phyloP scores from a whole-genome alignment of 2,888 invertebrate genomes.

The Aleiodes leptofemur region DNA sequence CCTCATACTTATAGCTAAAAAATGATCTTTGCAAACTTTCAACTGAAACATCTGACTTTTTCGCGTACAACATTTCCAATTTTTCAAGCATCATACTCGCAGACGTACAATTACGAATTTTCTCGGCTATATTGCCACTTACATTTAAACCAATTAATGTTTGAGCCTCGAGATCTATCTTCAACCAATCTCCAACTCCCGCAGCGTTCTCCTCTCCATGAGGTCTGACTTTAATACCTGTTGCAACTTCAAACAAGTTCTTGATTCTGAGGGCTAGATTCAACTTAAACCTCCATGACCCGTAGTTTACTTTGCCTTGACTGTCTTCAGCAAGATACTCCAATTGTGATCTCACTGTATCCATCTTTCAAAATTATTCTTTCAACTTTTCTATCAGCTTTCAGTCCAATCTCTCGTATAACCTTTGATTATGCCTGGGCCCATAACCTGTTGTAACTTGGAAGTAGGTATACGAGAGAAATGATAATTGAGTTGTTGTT shows the following conservation, averaged over 20 bases:
- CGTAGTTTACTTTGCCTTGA: conserved; percentile 56
- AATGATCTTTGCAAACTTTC: conserved; percentile 58
- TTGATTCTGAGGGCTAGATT: conserved; percentile 58
- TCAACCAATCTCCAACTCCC: conserved; percentile 57
- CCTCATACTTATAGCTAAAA: conserved; percentile 57
- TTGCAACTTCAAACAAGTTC: conserved; percentile 53
- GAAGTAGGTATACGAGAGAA: too few species aligned
- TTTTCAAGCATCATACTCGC: conserved; percentile 56
- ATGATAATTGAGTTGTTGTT: too few species aligned
- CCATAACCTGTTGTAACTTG: too few species aligned
- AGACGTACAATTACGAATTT: conserved; percentile 57
- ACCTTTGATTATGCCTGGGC: too few species aligned
- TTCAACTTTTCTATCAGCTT: too few species aligned
- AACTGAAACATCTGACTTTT: conserved; percentile 55
- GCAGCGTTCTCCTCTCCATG: conserved; percentile 44
- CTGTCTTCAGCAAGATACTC: conserved; percentile 55
- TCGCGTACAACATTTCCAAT: conserved; percentile 55
- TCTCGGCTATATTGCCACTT: conserved; percentile 55
- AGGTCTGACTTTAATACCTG: conserved; percentile 51
- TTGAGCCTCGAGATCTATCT: conserved; percentile 60
- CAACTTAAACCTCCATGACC: conserved; percentile 59
- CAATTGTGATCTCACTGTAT: conserved; percentile 54
- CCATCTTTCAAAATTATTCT: conserved; percentile 47
- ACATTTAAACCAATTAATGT: conserved; percentile 59
- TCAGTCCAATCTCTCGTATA: too few species aligned